Percentiles rank a stretch among this genome's conserved stretches.
Conservation (phyloP, 2,888 invertebrate species). For the Darwinula stevensoni region DNA sequence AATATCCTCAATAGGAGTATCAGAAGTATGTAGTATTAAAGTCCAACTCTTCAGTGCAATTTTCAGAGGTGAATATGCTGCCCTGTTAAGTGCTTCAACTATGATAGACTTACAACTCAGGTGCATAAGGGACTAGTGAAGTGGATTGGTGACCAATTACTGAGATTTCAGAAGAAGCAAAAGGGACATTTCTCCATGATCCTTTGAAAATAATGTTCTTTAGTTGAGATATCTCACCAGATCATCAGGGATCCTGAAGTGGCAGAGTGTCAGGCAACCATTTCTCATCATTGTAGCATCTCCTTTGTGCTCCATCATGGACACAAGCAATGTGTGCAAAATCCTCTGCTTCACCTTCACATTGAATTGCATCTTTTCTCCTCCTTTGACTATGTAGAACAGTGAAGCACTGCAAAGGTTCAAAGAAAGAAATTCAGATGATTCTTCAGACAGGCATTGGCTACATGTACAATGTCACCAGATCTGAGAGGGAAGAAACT, state of each 20-base stretch:
- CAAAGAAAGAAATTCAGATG: not conserved
- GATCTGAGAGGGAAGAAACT: too few relatives aligned
- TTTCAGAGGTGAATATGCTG: too few relatives aligned
- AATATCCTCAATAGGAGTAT: constrained; percentile 7
- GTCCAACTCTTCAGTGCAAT: too few relatives aligned
- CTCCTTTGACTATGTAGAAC: constrained; percentile 76
- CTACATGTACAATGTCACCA: not conserved
- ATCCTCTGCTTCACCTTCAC: constrained; percentile 43
- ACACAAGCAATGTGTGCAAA: constrained; percentile 50
- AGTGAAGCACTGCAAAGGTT: constrained; percentile 52
- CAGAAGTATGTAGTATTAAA: too few relatives aligned
- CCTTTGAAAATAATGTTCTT: too few relatives aligned
- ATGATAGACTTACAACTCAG: too few relatives aligned
- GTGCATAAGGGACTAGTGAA: too few relatives aligned
- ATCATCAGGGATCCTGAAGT: constrained; percentile 79
- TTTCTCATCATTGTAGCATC: constrained; percentile 88
- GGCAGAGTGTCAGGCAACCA: constrained; percentile 74
- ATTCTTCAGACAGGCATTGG: not conserved
- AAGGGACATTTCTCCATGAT: too few relatives aligned
- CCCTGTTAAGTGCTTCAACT: too few relatives aligned
- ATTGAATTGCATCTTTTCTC: constrained; percentile 39
- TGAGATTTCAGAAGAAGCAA: too few relatives aligned
- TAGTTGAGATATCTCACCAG: too few relatives aligned
- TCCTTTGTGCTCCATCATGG: constrained; percentile 52
- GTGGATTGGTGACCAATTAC: too few relatives aligned